Percentiles rank a stretch among this genome's conserved stretches.
phyloP scores from a whole-genome alignment of 1,140 invertebrate species.

The Holcopasites calliopsidis region DNA sequence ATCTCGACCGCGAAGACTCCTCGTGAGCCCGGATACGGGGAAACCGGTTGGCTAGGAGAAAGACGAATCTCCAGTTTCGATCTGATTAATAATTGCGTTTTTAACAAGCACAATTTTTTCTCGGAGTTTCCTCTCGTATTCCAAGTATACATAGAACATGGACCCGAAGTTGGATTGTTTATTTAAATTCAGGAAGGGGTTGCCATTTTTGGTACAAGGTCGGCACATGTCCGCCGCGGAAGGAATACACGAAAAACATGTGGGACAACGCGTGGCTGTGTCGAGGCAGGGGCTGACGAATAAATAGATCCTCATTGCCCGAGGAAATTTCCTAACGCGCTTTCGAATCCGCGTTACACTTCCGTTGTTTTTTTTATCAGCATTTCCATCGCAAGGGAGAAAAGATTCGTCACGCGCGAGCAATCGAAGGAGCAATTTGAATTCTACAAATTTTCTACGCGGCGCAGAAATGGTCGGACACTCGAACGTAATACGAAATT shows the following conservation, averaged over 20 bases:
- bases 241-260: not conserved
- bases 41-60: slow-evolving; percentile 48
- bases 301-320: slow-evolving; percentile 40
- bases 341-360: not conserved
- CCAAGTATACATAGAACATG: not conserved
- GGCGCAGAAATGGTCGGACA: not conserved
- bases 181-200: slow-evolving; percentile 3
- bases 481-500: not conserved
- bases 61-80: slow-evolving; percentile 17
- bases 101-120: too few species aligned
- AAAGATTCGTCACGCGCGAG: not conserved
- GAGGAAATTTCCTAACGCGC: slow-evolving; percentile 38
- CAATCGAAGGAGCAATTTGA: not conserved
- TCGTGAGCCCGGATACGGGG: slow-evolving; percentile 15
- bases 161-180: slow-evolving; percentile 3
- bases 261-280: slow-evolving; percentile 14
- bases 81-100: too few species aligned
- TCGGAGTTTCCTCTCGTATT: not conserved
- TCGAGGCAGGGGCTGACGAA: slow-evolving; percentile 32
- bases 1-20: slow-evolving; percentile 39
- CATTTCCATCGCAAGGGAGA: not conserved
- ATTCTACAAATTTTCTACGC: not conserved
- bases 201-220: slow-evolving; percentile 35
- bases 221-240: slow-evolving; percentile 20
- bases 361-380: not conserved